A percentile compares a stretch with the other conserved stretches of the same genome.
These are phyloP conservation scores for Xylocampa areola DNA, from an alignment of 2,888 invertebrate species.

Conservation along the genomic window DNA sequence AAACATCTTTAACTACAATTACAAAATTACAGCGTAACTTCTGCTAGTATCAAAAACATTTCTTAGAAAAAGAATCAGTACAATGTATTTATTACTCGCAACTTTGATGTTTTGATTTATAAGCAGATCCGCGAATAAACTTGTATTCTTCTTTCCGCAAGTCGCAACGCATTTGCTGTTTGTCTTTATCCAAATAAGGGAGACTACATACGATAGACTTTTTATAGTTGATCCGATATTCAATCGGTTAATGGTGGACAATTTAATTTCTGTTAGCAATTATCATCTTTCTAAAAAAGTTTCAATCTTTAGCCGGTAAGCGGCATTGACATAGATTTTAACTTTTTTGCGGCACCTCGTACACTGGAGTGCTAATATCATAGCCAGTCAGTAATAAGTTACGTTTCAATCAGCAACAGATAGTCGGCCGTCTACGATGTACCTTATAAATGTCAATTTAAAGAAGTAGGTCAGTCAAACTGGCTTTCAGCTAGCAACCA, in stretches of 20 bases:
- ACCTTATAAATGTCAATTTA: constrained; percentile 39
- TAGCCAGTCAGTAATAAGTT: too few species aligned
- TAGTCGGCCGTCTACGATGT: constrained; percentile 1
- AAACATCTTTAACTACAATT: too few species aligned
- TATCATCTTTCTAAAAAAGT: neutral
- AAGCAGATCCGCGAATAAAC: constrained; percentile 27
- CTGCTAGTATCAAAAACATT: constrained; percentile 11
- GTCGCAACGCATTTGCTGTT: constrained; percentile 12
- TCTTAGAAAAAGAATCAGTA: neutral
- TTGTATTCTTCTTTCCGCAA: too few species aligned
- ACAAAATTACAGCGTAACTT: too few species aligned
- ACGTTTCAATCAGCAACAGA: neutral
- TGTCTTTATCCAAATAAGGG: constrained; percentile 8
- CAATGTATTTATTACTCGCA: constrained; percentile 29
- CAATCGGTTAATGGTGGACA: too few species aligned
- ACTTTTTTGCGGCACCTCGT: neutral
- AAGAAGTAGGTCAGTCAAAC: constrained; percentile 41
- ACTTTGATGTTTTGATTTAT: constrained; percentile 39
- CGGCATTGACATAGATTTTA: neutral
- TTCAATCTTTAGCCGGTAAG: too few species aligned
- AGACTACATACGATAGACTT: constrained; percentile 23
- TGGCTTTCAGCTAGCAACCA: constrained; percentile 16
- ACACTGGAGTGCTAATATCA: neutral
- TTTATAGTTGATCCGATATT: constrained; percentile 31
- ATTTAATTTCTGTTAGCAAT: constrained; percentile 5